Evolutionary conservation across 2,797 vertebrate species (phyloP).

Genomic region (Macrochelys suwanniensis): DNA sequence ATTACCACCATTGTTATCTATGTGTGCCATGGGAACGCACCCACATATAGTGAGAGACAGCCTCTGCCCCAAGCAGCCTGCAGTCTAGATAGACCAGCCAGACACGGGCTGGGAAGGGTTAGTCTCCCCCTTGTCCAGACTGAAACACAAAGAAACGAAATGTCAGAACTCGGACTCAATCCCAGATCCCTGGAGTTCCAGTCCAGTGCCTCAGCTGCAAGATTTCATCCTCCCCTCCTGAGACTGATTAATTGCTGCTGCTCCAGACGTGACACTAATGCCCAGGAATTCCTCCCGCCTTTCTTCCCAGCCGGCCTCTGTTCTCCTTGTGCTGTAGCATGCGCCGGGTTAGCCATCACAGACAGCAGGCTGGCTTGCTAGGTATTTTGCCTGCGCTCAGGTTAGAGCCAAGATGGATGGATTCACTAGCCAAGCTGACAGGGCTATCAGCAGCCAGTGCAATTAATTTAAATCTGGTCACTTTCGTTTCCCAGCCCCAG

Average conservation of each 20-base stretch:
- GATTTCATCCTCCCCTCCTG: neutral
- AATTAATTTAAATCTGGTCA: neutral
- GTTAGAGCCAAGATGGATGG: neutral
- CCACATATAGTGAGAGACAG: no score
- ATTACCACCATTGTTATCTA: no score
- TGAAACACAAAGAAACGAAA: neutral
- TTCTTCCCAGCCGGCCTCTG: neutral
- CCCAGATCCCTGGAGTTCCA: no score
- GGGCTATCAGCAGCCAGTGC: neutral
- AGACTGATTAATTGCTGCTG: neutral
- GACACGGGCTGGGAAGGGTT: neutral
- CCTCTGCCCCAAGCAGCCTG: neutral
- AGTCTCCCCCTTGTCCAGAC: neutral
- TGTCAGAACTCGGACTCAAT: no score
- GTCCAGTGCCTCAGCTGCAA: no score
- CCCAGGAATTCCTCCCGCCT: neutral
- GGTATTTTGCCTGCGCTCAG: neutral
- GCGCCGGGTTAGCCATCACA: neutral
- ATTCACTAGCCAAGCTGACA: neutral
- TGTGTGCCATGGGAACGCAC: no score
- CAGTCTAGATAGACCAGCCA: neutral
- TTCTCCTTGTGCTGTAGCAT: neutral
- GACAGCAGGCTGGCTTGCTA: neutral
- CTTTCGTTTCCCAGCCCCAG: neutral
- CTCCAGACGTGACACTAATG: neutral